Conservation (phyloP, 2,797 vertebrate genomes). For the Rhyacichthys aspro region DNA sequence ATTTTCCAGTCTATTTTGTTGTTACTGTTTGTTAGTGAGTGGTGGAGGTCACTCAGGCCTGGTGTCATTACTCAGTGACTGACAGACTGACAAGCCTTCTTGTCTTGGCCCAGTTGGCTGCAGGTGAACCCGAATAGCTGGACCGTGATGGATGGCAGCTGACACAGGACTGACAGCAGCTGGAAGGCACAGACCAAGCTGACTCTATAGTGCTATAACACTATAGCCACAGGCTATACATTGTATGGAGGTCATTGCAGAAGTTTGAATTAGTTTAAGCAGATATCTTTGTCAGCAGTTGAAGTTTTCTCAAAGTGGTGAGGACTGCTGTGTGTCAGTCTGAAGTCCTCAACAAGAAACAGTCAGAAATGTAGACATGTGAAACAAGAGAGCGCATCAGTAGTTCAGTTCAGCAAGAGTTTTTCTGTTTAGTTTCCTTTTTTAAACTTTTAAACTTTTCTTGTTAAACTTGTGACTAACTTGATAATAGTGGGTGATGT, state of each 20-base stretch:
- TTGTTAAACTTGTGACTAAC: background rate
- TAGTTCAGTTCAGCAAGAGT: too few species aligned
- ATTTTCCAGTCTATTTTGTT: constrained; percentile 34
- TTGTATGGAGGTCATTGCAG: constrained; percentile 57
- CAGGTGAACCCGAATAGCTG: constrained; percentile 80
- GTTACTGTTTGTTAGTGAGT: constrained; percentile 33
- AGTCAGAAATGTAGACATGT: constrained; percentile 13
- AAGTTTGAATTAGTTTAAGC: constrained; percentile 51
- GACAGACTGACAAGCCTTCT: constrained; percentile 78
- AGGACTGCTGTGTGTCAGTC: constrained; percentile 20
- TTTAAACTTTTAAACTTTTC: too few species aligned
- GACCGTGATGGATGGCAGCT: constrained; percentile 85
- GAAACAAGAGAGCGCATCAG: constrained; percentile 21
- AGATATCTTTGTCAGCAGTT: constrained; percentile 27
- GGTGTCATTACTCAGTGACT: constrained; percentile 74
- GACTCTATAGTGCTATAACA: constrained; percentile 34
- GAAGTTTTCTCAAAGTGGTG: constrained; percentile 41
- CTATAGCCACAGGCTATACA: constrained; percentile 33
- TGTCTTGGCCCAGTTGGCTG: constrained; percentile 84
- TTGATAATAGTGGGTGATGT: constrained; percentile 9
- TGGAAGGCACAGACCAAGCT: constrained; percentile 65
- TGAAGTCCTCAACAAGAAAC: constrained; percentile 36
- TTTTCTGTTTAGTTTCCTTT: constrained; percentile 7
- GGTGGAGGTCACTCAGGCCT: constrained; percentile 61
- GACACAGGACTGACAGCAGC: constrained; percentile 81